Conservation (phyloP, 2,888 invertebrate species). For the Aphidius colemani region DNA sequence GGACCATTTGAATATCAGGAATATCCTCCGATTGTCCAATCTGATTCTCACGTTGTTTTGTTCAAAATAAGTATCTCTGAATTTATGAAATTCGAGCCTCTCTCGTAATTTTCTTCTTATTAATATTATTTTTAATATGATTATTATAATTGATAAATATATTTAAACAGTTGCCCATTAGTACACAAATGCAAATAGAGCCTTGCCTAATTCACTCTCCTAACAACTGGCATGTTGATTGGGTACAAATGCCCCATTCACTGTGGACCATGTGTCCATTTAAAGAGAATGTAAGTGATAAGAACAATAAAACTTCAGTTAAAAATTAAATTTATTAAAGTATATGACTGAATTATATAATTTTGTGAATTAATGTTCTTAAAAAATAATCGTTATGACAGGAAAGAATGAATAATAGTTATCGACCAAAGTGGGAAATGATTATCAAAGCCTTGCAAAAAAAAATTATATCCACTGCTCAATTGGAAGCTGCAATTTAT, state of each 20-base stretch:
- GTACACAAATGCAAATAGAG: conserved; percentile 64
- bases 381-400: no score
- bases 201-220: conserved; percentile 66
- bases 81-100: not conserved
- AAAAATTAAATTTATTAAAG: not conserved
- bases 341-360: not conserved
- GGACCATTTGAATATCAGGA: conserved; percentile 59
- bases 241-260: conserved; percentile 87
- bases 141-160: not conserved
- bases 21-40: conserved; percentile 65
- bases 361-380: no score
- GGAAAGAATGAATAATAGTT: conserved; percentile 63
- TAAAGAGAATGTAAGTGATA: conserved; percentile 42
- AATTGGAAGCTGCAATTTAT: conserved; percentile 73
- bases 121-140: no score
- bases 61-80: conserved; percentile 59
- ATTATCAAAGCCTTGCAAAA: conserved; percentile 70
- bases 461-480: conserved; percentile 68
- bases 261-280: conserved; percentile 75
- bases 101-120: no score
- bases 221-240: conserved; percentile 80
- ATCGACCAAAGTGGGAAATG: conserved; percentile 75
- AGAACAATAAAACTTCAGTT: conserved; percentile 7
- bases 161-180: conserved; percentile 63
- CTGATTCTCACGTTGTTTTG: conserved; percentile 70